Base-by-base conservation (phyloP, 2,797 vertebrate genomes). In the Chiloscyllium punctatum region DNA sequence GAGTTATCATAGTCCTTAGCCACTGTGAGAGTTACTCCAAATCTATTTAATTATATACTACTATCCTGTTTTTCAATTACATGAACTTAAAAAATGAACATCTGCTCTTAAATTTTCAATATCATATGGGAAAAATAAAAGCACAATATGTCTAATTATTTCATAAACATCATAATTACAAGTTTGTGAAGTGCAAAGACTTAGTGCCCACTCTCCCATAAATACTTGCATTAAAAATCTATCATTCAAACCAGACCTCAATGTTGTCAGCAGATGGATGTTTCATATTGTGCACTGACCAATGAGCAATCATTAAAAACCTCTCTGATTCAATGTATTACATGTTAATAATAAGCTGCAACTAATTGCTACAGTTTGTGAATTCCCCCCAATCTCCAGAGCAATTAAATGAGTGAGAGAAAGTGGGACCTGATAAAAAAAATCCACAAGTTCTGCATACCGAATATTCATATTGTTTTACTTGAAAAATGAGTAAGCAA, bases 101-200 rank as follows among this genome's bases (percentile, higher is more conserved):
- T 95, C 94, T 57, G 48, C 94, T 71, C 48, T 77, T 95, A 72
- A 95, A 95, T 95, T 53, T 95, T 21, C 48, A 95, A 95, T 95
- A 95, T 77, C 69, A 77, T 77, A 74, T 57, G 72, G 51, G 94
- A 77, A 57, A 95, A 77, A 95, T 95, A n/a, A 77, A 95, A 94
- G 42, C 51, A 77, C 27, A 74, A 77, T 95, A 3, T 95, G 16
- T 53, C 27, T 77, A 77, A 95, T 77, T 77, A 77, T 53, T 77
- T 57, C 69, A 95, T 95, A 95, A 95, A 74, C 94, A 95, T n/a
- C 71, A 77, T 77, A 95, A 95, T 95, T 95, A 95, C 42, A 51
- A 74, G 71, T 95, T 77, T 72, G 71, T 77, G 25, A 51, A 95
- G 33, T 95, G 57, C 71, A 57, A 95, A 95, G 48, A 21, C 25